These are phyloP conservation scores for Ellobium chinense DNA, from an alignment of 2,888 invertebrate genomes.

Conservation along the genomic window DNA sequence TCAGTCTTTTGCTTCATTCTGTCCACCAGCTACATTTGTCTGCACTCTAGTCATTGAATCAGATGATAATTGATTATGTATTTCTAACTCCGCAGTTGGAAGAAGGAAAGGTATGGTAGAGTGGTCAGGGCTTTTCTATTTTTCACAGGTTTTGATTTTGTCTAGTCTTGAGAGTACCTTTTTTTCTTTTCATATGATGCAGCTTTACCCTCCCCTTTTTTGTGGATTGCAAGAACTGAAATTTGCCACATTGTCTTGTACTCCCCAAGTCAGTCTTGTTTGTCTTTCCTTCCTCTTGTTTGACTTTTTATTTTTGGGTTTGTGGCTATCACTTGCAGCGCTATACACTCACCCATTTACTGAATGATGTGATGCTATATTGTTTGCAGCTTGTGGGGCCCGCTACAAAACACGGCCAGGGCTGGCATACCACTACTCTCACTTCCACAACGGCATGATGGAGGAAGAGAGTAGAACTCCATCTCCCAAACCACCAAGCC, in stretches of 20 bases:
- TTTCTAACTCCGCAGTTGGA: conserved; percentile 44
- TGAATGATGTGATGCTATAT: conserved; percentile 43
- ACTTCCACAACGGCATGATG: conserved; percentile 84
- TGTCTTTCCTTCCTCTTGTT: background rate
- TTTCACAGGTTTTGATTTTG: conserved; percentile 12
- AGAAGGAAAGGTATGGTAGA: conserved; percentile 44
- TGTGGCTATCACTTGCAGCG: conserved; percentile 17
- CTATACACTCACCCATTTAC: conserved; percentile 27
- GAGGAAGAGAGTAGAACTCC: conserved; percentile 65
- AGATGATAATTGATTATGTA: no score
- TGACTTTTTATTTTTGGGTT: background rate
- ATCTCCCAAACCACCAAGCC: conserved; percentile 61
- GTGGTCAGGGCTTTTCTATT: conserved; percentile 22
- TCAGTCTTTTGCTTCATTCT: no score
- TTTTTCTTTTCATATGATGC: background rate
- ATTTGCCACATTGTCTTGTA: background rate
- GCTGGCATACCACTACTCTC: conserved; percentile 96
- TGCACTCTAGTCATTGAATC: no score
- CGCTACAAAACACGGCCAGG: conserved; percentile 98
- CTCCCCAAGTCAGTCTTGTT: background rate
- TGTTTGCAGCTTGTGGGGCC: conserved; percentile 91
- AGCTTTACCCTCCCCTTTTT: background rate
- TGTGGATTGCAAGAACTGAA: conserved; percentile 22
- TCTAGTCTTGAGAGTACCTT: conserved; percentile 23
- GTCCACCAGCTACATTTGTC: no score